Conservation (phyloP, 2,797 vertebrate species). For the Eurystomus glaucurus region DNA sequence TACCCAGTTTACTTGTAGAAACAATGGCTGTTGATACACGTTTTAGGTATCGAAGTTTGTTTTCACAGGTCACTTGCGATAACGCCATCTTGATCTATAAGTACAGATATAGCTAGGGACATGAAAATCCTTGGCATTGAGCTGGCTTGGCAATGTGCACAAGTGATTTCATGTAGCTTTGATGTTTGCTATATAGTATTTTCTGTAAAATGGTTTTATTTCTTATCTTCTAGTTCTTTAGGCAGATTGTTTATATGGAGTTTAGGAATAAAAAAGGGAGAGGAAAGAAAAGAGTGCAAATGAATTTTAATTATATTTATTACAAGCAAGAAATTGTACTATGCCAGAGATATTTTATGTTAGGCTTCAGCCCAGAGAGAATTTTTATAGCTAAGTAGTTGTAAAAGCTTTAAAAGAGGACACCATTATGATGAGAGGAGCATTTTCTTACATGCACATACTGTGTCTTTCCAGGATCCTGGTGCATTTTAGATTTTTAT, state of each 20-base stretch:
- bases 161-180: background rate
- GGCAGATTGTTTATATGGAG: background rate
- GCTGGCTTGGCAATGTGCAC: background rate
- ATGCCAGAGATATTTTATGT: background rate
- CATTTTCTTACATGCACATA: slow-evolving; percentile 25
- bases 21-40: background rate
- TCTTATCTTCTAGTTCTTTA: slow-evolving; percentile 12
- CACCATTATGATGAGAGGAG: slow-evolving; percentile 13
- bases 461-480: slow-evolving; percentile 37
- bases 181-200: background rate
- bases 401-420: slow-evolving; percentile 52
- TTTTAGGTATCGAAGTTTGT: background rate
- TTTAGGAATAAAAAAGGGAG: background rate
- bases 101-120: slow-evolving; percentile 33
- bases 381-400: slow-evolving; percentile 57
- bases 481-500: slow-evolving; percentile 46
- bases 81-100: slow-evolving; percentile 48
- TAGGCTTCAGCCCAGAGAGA: slow-evolving; percentile 32
- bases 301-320: slow-evolving; percentile 50
- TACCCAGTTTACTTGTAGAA: background rate
- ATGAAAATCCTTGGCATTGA: slow-evolving; percentile 7
- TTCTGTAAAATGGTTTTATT: slow-evolving; percentile 28
- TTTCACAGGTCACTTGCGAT: slow-evolving; percentile 47
- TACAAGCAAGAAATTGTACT: slow-evolving; percentile 8
- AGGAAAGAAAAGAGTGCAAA: background rate